These are phyloP conservation scores for Brenthis daphne DNA, from an alignment of 2,888 invertebrate species.

Conservation along the genomic window DNA sequence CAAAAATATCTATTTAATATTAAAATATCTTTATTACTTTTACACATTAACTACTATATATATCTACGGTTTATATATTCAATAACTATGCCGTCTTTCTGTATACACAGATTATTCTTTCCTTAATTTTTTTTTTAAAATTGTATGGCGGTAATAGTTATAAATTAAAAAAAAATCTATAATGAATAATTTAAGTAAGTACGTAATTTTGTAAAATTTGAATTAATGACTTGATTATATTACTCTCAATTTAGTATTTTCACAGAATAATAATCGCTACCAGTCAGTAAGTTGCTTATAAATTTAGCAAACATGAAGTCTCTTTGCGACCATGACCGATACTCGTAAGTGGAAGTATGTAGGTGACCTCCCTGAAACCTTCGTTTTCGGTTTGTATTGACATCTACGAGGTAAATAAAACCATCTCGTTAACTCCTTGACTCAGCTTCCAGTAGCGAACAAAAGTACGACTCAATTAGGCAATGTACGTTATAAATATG, in stretches of 20 bases:
- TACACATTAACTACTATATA: too few relatives aligned
- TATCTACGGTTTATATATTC: too few relatives aligned
- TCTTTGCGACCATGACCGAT: slow-evolving; percentile 69
- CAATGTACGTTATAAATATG: not conserved
- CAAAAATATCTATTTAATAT: too few relatives aligned
- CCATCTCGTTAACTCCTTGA: slow-evolving; percentile 35
- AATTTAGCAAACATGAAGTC: slow-evolving; percentile 61
- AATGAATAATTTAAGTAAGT: too few relatives aligned
- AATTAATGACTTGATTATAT: too few relatives aligned
- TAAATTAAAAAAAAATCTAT: too few relatives aligned
- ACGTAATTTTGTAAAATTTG: too few relatives aligned
- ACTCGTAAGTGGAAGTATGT: slow-evolving; percentile 66
- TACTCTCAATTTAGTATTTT: not conserved
- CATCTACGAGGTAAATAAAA: slow-evolving; percentile 54
- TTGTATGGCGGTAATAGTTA: too few relatives aligned
- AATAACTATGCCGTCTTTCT: too few relatives aligned
- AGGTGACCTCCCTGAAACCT: slow-evolving; percentile 75
- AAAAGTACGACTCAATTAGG: slow-evolving; percentile 14
- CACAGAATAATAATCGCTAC: slow-evolving; percentile 41
- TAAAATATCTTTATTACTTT: too few relatives aligned
- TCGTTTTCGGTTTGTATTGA: slow-evolving; percentile 69
- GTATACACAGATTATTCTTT: too few relatives aligned
- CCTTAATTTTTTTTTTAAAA: too few relatives aligned
- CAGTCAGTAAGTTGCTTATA: slow-evolving; percentile 41
- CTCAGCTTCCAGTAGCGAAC: slow-evolving; percentile 29